These are phyloP conservation scores for Pycnonotus jocosus DNA, from an alignment of 2,113 vertebrate genomes.

Conservation along the genomic window DNA sequence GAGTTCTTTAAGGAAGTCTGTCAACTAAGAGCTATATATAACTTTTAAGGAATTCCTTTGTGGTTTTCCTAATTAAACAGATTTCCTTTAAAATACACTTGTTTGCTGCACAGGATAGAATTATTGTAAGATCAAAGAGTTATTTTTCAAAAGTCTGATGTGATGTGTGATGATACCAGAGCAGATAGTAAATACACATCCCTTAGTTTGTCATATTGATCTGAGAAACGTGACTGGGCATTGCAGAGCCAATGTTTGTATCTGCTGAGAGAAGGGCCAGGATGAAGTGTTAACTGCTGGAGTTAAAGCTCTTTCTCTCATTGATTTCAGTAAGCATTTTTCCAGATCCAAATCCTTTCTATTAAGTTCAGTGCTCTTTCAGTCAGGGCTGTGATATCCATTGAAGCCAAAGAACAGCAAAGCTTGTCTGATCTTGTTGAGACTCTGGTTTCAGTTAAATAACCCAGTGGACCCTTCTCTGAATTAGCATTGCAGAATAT, in stretches of 20 bases:
- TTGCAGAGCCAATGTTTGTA: background rate
- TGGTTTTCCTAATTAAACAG: constrained; percentile 48
- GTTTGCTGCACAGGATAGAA: constrained; percentile 5
- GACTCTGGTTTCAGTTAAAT: background rate
- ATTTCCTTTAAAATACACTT: constrained; percentile 54
- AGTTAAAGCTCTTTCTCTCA: background rate
- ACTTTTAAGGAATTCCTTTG: constrained; percentile 55
- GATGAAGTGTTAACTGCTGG: background rate
- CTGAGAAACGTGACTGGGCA: background rate
- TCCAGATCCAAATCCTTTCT: background rate
- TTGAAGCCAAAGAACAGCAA: constrained; percentile 10
- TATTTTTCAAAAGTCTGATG: constrained; percentile 20
- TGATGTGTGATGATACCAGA: background rate
- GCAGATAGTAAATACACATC: background rate
- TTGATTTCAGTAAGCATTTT: constrained; percentile 18
- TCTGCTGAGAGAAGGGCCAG: background rate
- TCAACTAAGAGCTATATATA: constrained; percentile 52
- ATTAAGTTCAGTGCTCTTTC: background rate
- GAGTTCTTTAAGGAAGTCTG: constrained; percentile 42
- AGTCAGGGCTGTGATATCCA: background rate
- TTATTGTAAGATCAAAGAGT: constrained; percentile 53
- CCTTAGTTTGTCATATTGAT: constrained; percentile 15
- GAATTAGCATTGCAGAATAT: background rate
- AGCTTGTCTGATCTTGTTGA: background rate
- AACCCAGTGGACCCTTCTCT: background rate